These are phyloP conservation scores for Pantelozetes paolii DNA, from an alignment of 2,888 invertebrate species.

Conservation along the genomic window DNA sequence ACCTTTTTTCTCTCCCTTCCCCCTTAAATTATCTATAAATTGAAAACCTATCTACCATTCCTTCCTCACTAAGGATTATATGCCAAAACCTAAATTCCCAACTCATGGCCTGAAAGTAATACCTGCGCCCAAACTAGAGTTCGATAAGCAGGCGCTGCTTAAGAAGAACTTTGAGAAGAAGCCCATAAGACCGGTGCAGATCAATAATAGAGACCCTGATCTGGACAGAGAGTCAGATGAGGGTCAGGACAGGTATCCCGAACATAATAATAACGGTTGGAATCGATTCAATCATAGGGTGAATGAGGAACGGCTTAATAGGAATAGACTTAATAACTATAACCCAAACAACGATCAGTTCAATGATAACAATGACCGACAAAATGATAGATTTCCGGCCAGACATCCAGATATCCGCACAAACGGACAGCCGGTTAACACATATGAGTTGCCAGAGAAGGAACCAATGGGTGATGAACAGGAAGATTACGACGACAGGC, in stretches of 20 bases:
- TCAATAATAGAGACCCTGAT: background rate
- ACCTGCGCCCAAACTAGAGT: constrained; percentile 36
- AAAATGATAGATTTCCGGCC: background rate
- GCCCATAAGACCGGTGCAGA: background rate
- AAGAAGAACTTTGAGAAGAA: constrained; percentile 1
- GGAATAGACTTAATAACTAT: background rate
- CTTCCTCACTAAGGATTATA: background rate
- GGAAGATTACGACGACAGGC: background rate
- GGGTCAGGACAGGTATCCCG: background rate
- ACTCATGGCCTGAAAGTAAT: constrained; percentile 34
- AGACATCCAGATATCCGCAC: background rate
- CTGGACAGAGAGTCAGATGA: background rate
- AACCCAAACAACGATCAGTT: background rate
- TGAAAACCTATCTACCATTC: too few species aligned
- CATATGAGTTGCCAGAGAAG: background rate
- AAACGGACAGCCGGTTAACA: background rate
- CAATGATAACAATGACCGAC: background rate
- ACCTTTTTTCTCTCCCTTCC: background rate
- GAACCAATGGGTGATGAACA: background rate
- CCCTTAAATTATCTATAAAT: too few species aligned
- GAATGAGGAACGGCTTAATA: background rate
- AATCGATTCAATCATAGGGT: background rate
- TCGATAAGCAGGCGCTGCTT: background rate
- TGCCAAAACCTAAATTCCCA: constrained; percentile 6
- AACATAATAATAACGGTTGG: background rate